Evolutionary conservation across 2,888 invertebrate genomes (phyloP), one percentile per base, ranked within the genome.

Genomic region (Phengaris arion): DNA sequence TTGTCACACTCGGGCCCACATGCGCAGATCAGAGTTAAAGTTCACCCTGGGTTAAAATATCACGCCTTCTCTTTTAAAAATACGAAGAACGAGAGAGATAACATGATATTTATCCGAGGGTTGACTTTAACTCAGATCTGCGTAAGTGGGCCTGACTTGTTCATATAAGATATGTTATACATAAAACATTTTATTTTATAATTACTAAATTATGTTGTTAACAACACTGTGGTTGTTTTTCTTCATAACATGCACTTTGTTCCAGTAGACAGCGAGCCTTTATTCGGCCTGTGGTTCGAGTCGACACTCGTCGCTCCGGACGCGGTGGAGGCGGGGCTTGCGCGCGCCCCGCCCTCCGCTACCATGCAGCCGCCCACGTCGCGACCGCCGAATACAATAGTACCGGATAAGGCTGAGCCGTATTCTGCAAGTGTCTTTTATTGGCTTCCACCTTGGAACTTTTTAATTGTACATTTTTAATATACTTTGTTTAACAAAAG

Each of bases 211-310:
- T 35, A 35, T 35, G 35, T 35, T 35, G 35, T n/a, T 59, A 22
- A 15, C 12, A 59, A 59, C 12, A 59, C 59, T 59, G n/a, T 15
- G 59, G 9, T 79, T 5, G 13, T 54, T 15, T 77, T 64, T 52
- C 2, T 64, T 64, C 35, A 64, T 10, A 10, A 35, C 64, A 64
- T 12, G 7, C 45, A 64, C 35, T 35, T 8, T 64, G 64, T 64
- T 48, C 57, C 83, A 95, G 96, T 96, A 94, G 96, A 97, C 87
- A 96, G 96, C 87, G 98, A 98, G 89, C 97, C 97, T 6, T 95
- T 98, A 78, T 94, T 98, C 81, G 98, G 98, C 0, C 95, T 98
- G 80, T 98, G 98, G 98, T 98, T 99, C 89, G 98, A 98, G 86
- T 98, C 98, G 85, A 98, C 98, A 0, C 93, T 98, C 12, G 97